Base-by-base conservation (phyloP, 2,888 invertebrate genomes). In the Parapristionchus giblindavisi region DNA sequence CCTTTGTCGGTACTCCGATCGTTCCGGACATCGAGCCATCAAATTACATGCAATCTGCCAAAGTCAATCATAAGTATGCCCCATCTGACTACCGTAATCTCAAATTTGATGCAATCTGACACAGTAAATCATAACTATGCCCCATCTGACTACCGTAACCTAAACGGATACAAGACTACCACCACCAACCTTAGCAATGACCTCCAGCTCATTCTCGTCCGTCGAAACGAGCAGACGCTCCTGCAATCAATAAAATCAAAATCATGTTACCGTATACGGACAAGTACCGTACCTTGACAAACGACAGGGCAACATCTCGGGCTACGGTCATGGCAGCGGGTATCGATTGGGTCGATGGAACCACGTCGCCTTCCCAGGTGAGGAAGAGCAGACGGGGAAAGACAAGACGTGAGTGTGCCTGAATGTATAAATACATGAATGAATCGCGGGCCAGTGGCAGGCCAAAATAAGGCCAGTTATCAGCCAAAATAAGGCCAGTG, bases 311-410 rank as follows among this genome's bases (percentile, higher is more conserved):
- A 14, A 34, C 29, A 51, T 70, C 54, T 29, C 54, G 51, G 4
- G 54, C 36, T 14, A 54, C 54, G 11, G 24, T 34, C 34, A 54
- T 34, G 3, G 24, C 54, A n/a, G 24, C 54, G 34, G 52, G 52
- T 29, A 70, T 70, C 17, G 70, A 40, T 38, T 29, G 40, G 24
- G 32, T 63, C 5, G 27, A 14, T 3, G 48, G 34, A 1, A 70
- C 32, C 5, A 36, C 36, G 11, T 70, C 70, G 51, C 52, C 70
- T 14, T 70, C 70, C 38, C 36, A 70, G 8, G 70, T 36, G n/a
- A 52, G 36, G 54, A 54, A 54, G 24, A 54, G 34, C 5, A 70
- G 70, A 70, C 70, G 70, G 24, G 70, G 70, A 32, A 70, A 36
- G n/a, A 70, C 24, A 6, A 70, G 38, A 24, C 70, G 52, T 27